Evolutionary conservation across 2,113 vertebrate genomes (phyloP).

Genomic region (Datnioides undecimradiatus): DNA sequence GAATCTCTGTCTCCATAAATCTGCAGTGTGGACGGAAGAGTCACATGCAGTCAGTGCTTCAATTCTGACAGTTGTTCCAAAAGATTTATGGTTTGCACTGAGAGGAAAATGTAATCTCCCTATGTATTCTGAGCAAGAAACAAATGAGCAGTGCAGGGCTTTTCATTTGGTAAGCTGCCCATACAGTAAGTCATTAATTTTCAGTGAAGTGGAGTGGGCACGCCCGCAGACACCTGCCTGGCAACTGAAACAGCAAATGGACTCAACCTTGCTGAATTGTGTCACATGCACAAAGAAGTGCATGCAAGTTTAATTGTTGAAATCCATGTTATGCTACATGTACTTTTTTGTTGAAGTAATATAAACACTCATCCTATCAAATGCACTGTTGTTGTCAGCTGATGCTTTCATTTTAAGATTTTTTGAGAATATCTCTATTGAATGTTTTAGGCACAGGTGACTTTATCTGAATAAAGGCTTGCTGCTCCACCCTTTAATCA

Average conservation of each 20-base stretch:
- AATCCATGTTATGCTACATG: not conserved
- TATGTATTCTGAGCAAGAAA: conserved; percentile 45
- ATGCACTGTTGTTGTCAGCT: not conserved
- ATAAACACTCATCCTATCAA: not conserved
- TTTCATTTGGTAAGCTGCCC: conserved; percentile 63
- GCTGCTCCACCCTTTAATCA: not conserved
- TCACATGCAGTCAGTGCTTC: conserved; percentile 31
- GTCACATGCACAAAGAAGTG: conserved; percentile 7
- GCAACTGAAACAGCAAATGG: conserved; percentile 35
- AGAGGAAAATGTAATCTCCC: conserved; percentile 58
- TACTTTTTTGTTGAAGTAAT: too few relatives aligned
- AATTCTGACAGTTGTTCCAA: conserved; percentile 43
- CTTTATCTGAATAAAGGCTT: not conserved
- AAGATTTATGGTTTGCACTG: conserved; percentile 45
- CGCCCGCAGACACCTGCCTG: conserved; percentile 18
- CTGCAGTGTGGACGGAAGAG: conserved; percentile 27
- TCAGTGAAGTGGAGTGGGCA: conserved; percentile 39
- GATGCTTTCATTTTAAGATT: conserved; percentile 6
- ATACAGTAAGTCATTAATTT: conserved; percentile 59
- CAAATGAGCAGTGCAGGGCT: conserved; percentile 51
- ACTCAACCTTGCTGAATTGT: conserved; percentile 11
- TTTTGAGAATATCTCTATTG: not conserved
- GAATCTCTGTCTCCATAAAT: conserved; percentile 36
- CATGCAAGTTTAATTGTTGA: too few relatives aligned
- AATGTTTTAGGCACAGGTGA: not conserved